Percentiles rank a stretch among this genome's conserved stretches.
phyloP scores from a whole-genome alignment of 2,888 invertebrate species.

The Tribolium freemani region DNA sequence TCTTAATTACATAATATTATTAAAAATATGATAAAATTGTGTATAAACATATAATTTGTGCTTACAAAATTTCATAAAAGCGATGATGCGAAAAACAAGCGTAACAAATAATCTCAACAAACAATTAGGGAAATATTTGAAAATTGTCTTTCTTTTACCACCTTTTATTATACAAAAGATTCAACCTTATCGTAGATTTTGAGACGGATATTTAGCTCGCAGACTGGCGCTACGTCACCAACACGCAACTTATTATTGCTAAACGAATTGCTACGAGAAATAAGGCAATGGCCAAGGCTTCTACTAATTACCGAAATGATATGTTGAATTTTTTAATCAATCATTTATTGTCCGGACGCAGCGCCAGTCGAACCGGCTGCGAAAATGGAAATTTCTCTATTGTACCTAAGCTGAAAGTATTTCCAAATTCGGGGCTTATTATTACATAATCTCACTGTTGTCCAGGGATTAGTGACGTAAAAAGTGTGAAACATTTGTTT shows the following conservation, averaged over 20 bases:
- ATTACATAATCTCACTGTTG: slow-evolving; percentile 34
- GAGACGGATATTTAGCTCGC: slow-evolving; percentile 28
- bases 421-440: slow-evolving; percentile 17
- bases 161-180: slow-evolving; percentile 5
- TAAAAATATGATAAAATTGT: slow-evolving; percentile 68
- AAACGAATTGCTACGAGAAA: slow-evolving; percentile 22
- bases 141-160: slow-evolving; percentile 37
- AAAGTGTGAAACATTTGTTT: no score
- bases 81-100: slow-evolving; percentile 57
- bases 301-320: no score
- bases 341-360: neutral
- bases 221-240: slow-evolving; percentile 21
- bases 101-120: slow-evolving; percentile 55
- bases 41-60: slow-evolving; percentile 68
- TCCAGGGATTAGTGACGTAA: no score
- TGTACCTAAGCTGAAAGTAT: neutral
- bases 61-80: slow-evolving; percentile 65
- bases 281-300: neutral
- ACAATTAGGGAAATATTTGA: slow-evolving; percentile 46
- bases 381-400: neutral
- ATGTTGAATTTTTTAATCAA: no score
- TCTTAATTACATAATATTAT: slow-evolving; percentile 59
- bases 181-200: slow-evolving; percentile 25
- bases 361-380: slow-evolving; percentile 8
- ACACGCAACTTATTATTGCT: slow-evolving; percentile 31